Evolutionary conservation across 2,888 invertebrate species (phyloP), one percentile per base, ranked within the genome.

Genomic region (Brachyptera putata): DNA sequence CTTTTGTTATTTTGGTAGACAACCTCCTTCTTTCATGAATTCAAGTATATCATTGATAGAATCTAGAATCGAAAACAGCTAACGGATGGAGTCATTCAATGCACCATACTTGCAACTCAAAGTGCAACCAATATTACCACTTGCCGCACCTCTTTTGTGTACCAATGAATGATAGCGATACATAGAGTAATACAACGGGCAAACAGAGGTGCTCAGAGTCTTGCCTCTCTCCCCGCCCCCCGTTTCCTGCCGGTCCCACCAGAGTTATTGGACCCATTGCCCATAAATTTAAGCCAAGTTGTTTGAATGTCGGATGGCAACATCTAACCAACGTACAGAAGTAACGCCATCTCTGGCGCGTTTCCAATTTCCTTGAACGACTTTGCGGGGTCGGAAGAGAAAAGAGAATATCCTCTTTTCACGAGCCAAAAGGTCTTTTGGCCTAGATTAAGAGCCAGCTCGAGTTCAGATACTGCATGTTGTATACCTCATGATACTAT

Each of bases 251-350:
- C 25, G n/a, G 1, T 41, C 60, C 46, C 39, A 36, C 18, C 22
- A 50, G 60, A 60, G 60, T 60, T 60, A 60, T 49, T 60, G 57
- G 60, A 30, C 49, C 56, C 49, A 49, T 49, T 41, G 56, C 46
- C 56, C 60, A 60, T 60, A 60, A 60, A 60, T 60, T 60, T 50
- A 57, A 57, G 60, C 30, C 57, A 57, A 60, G 60, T 60, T 60
- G 60, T 60, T 60, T 57, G 60, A 60, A 60, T 57, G 60, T 36
- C 60, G 56, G 57, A 22, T 50, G 36, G 53, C n/a, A 60, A 60
- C 60, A 60, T 48, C 56, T 24, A 43, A 16, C 56, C 21, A 39
- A n/a, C 41, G 46, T 30, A 13, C 24, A 24, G 18, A 43, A 34
- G 53, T 36, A 13, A 13, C 16, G 56, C 49, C 26, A 49, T 21